These are phyloP conservation scores for Propithecus coquereli DNA, from an alignment of 2,113 vertebrate genomes.

Conservation along the genomic window DNA sequence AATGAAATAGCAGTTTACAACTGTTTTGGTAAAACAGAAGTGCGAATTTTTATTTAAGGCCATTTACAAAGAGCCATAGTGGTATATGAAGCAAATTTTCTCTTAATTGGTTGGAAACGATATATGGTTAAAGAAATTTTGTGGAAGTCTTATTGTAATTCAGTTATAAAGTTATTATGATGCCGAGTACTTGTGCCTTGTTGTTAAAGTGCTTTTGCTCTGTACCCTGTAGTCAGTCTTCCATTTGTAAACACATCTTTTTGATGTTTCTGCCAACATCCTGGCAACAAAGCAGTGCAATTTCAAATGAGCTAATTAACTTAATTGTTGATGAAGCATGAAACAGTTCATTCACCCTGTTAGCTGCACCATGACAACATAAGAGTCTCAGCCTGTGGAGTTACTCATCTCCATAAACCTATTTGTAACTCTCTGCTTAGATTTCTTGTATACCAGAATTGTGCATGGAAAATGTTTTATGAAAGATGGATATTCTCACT, in stretches of 20 bases:
- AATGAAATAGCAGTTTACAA: constrained; percentile 51
- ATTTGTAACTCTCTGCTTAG: constrained; percentile 89
- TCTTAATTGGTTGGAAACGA: constrained; percentile 60
- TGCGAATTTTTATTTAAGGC: constrained; percentile 37
- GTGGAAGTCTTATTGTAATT: constrained; percentile 67
- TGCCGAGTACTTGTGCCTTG: constrained; percentile 74
- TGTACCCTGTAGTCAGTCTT: constrained; percentile 89
- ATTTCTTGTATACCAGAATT: constrained; percentile 73
- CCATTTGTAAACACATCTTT: constrained; percentile 97
- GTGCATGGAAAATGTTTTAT: neutral
- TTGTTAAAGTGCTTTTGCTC: constrained; percentile 88
- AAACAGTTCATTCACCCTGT: constrained; percentile 98
- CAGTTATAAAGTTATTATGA: constrained; percentile 71
- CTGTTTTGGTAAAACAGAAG: constrained; percentile 6
- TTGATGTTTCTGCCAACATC: constrained; percentile 98
- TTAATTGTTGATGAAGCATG: constrained; percentile 99
- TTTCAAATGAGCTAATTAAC: constrained; percentile 99
- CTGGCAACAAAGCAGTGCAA: constrained; percentile 98
- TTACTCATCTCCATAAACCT: constrained; percentile 90
- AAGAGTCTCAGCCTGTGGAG: constrained; percentile 92
- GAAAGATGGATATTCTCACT: constrained; percentile 1
- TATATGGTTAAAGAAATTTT: constrained; percentile 64
- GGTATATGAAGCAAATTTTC: constrained; percentile 40
- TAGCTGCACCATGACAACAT: constrained; percentile 99
- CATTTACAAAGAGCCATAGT: constrained; percentile 20